Base-by-base conservation (phyloP, 2,113 vertebrate species). In the Podarcis cretensis region DNA sequence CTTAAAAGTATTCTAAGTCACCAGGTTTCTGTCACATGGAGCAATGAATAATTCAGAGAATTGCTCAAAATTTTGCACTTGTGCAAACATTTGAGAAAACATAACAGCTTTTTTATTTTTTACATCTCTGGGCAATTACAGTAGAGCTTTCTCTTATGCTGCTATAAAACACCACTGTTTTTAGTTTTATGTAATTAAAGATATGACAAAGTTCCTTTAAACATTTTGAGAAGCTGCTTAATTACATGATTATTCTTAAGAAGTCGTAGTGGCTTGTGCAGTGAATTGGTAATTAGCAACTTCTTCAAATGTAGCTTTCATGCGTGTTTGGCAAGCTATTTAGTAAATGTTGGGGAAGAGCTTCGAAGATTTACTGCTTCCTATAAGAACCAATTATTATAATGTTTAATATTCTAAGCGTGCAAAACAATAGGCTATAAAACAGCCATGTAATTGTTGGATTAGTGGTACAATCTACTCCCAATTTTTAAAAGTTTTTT, bases 121-220 rank as follows among this genome's bases (percentile, higher is more conserved):
- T 25, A 43, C 14, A 43, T 79, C 6, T 27, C n/a, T 25, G 5
- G 30, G 73, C 59, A 88, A 76, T 88, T 88, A 68, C n/a, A 8
- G 21, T 54, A 54, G 59, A 76, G 40, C 25, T 9, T 84, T 73
- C 30, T 48, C 74, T 43, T 48, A 20, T 35, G 10, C 4, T 2
- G 37, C 43, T 35, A 66, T 43, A 48, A 74, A 75, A 66, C 81
- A 88, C 83, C 81, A 54, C 63, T 57, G 73, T 71, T 77, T 76
- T 83, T 76, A 88, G 63, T 83, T 76, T 37, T 82, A 43, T 35
- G 40, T 68, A 83, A 88, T 88, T 88, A 83, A 88, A 88, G 21
- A 88, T 83, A 76, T 68, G 81, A 88, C 81, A 88, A 69, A 69
- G 59, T 88, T 88, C 13, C 35, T 68, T 83, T 76, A 88, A 88